These are phyloP conservation scores for Melanophora roralis DNA, from an alignment of 2,888 invertebrate species.

Conservation along the genomic window DNA sequence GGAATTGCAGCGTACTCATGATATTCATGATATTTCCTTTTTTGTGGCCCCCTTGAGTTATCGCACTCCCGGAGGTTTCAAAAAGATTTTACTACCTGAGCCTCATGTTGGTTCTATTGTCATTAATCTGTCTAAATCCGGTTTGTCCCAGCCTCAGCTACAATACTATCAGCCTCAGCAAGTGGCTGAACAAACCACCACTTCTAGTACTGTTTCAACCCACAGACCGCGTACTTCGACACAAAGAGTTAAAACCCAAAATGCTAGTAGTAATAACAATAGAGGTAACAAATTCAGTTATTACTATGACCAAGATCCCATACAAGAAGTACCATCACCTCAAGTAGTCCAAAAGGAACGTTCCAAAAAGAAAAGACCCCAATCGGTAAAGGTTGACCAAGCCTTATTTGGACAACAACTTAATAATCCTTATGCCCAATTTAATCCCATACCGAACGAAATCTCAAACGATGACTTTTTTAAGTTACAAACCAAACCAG, in stretches of 20 bases:
- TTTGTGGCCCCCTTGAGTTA: slow-evolving; percentile 92
- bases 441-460: slow-evolving; percentile 71
- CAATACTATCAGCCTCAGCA: slow-evolving; percentile 36
- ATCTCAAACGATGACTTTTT: slow-evolving; percentile 74
- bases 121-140: slow-evolving; percentile 79
- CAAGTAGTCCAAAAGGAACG: slow-evolving; percentile 73
- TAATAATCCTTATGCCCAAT: slow-evolving; percentile 72
- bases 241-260: slow-evolving; percentile 63
- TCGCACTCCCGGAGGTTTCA: slow-evolving; percentile 88
- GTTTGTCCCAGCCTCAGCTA: slow-evolving; percentile 4
- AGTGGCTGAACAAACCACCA: slow-evolving; percentile 52
- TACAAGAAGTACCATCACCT: slow-evolving; percentile 73
- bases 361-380: slow-evolving; percentile 73
- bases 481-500: slow-evolving; percentile 65
- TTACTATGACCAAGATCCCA: slow-evolving; percentile 71
- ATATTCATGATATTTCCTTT: slow-evolving; percentile 86
- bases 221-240: slow-evolving; percentile 58
- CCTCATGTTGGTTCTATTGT: slow-evolving; percentile 93
- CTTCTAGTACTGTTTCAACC: slow-evolving; percentile 47
- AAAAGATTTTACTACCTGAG: slow-evolving; percentile 90
- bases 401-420: slow-evolving; percentile 63
- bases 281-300: slow-evolving; percentile 74
- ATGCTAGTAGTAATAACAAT: slow-evolving; percentile 64
- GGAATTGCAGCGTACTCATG: slow-evolving; percentile 77
- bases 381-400: slow-evolving; percentile 68